Conservation (phyloP, 2,888 invertebrate genomes). For the Clivina fossor region DNA sequence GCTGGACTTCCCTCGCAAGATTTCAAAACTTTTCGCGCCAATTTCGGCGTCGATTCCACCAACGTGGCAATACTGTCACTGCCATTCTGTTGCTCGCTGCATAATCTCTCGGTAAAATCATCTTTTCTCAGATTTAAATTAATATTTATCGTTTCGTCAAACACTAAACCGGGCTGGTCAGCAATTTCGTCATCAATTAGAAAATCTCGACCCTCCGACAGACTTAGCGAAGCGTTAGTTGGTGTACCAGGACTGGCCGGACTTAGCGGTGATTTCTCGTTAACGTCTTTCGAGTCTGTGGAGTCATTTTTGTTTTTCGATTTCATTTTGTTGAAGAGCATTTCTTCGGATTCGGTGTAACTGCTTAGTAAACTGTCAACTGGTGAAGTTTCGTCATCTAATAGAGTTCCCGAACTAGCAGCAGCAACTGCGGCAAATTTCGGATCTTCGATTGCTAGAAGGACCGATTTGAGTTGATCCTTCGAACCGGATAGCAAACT, state of each 20-base stretch:
- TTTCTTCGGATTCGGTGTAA: constrained; percentile 63
- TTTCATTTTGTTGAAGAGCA: constrained; percentile 51
- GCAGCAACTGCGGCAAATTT: constrained; percentile 75
- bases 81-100: constrained; percentile 41
- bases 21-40: constrained; percentile 47
- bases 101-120: constrained; percentile 35
- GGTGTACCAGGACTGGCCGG: constrained; percentile 75
- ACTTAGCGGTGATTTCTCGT: constrained; percentile 49
- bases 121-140: constrained; percentile 6
- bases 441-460: constrained; percentile 69
- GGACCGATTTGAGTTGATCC: constrained; percentile 52
- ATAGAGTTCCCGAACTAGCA: constrained; percentile 67
- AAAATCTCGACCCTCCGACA: constrained; percentile 81
- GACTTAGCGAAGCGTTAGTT: constrained; percentile 74
- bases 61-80: constrained; percentile 49
- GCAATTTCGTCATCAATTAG: constrained; percentile 88
- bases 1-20: constrained; percentile 53
- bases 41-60: constrained; percentile 50
- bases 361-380: constrained; percentile 76
- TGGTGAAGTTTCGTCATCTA: constrained; percentile 83
- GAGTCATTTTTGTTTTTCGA: constrained; percentile 37
- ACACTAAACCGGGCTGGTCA: constrained; percentile 83
- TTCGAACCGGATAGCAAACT: constrained; percentile 10
- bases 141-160: constrained; percentile 63
- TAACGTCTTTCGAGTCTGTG: constrained; percentile 58